Base-by-base conservation (phyloP, 2,888 invertebrate species). In the Hypolimnas misippus region DNA sequence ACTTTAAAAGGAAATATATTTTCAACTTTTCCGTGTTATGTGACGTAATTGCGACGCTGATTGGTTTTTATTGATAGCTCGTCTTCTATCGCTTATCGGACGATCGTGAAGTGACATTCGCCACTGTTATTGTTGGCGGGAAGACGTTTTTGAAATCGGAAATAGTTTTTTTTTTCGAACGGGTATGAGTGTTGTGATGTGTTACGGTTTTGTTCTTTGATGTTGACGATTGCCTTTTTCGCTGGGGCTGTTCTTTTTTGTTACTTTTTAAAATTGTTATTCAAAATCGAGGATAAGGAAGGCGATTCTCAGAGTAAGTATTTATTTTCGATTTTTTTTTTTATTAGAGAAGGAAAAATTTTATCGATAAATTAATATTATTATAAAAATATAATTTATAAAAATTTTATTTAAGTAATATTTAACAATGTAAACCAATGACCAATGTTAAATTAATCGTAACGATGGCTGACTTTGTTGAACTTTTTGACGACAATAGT, bases 161-260 rank as follows among this genome's bases (percentile, higher is more conserved):
- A 68, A 60, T 40, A 42, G 67, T 70, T 70, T 66, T 75, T 76
- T 75, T 71, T 69, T 73, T 72, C 73, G 70, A 71, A 73, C 76
- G 79, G 75, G 75, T 74, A 81, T 82, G 80, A 78, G 84, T 86
- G 84, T 77, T 77, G 88, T 88, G 87, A 82, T 85, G 89, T 89
- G 88, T 78, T 73, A 55, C 57, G 50, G 46, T 66, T 71, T 71
- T 60, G 46, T 64, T 73, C 76, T 76, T 87, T 81, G 74, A 89
- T 90, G 89, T 80, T 90, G 73, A 79, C 77, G 57, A 81, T 87
- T 78, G 77, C 76, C 68, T 76, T 83, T 62, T 73, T 81, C 46
- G 68, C 83, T 62, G 81, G 79, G 68, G 69, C 79, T 66, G 69
- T 83, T 73, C 67, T 84, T 65, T 69, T 84, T 73, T 78, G 77